Conservation (phyloP, 2,888 invertebrate species). For the Ypsolopha sequella region DNA sequence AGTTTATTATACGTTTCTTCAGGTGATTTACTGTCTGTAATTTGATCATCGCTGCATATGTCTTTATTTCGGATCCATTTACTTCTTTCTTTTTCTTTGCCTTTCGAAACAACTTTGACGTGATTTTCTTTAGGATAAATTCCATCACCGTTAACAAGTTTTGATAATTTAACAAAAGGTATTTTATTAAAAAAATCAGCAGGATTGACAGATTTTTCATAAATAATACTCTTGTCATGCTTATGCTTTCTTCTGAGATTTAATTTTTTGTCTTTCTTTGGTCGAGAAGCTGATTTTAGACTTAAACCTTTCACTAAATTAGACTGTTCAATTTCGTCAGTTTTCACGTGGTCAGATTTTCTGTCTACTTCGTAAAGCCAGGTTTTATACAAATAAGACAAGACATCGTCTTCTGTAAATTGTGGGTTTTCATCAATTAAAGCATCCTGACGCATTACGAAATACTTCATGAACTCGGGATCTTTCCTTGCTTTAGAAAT, state of each 20-base stretch:
- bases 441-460: slow-evolving; percentile 52
- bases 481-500: slow-evolving; percentile 22
- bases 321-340: slow-evolving; percentile 27
- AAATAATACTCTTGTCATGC: not conserved
- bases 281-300: slow-evolving; percentile 16
- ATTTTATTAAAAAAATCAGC: too few relatives aligned
- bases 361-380: slow-evolving; percentile 54
- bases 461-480: slow-evolving; percentile 56
- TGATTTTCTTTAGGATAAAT: too few relatives aligned
- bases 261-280: slow-evolving; percentile 25
- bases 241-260: not conserved
- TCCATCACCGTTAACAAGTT: too few relatives aligned
- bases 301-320: slow-evolving; percentile 41
- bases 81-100: too few relatives aligned
- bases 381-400: slow-evolving; percentile 54
- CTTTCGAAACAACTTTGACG: too few relatives aligned
- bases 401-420: slow-evolving; percentile 46
- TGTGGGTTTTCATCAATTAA: slow-evolving; percentile 62
- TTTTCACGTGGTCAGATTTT: slow-evolving; percentile 35
- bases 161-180: too few relatives aligned
- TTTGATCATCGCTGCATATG: too few relatives aligned
- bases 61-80: too few relatives aligned
- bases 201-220: too few relatives aligned
- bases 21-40: too few relatives aligned
- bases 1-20: too few relatives aligned